Percentiles rank a stretch among this genome's conserved stretches.
Conservation (phyloP, 2,797 vertebrate species). For the Nothura maculosa region DNA sequence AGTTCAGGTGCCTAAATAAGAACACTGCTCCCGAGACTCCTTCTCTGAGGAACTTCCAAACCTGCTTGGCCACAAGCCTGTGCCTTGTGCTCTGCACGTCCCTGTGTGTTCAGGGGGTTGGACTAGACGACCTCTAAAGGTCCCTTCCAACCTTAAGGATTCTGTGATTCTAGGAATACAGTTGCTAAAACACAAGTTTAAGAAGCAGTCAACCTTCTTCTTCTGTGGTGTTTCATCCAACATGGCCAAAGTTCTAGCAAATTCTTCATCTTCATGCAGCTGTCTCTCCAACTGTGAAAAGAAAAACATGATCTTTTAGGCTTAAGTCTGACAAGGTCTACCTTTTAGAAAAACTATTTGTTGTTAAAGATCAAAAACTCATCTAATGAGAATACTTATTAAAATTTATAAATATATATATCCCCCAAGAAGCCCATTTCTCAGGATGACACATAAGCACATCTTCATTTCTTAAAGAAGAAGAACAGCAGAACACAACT, state of each 20-base stretch:
- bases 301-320: not conserved
- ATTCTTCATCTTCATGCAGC: conserved; percentile 94
- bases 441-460: not conserved
- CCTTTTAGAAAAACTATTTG: not conserved
- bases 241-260: conserved; percentile 94
- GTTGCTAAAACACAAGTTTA: not conserved
- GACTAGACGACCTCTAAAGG: too few relatives aligned
- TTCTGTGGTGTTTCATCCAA: conserved; percentile 88
- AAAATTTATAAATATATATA: too few relatives aligned
- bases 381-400: not conserved
- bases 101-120: too few relatives aligned
- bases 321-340: not conserved
- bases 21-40: not conserved
- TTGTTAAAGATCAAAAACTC: not conserved
- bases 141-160: too few relatives aligned
- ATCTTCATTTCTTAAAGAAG: not conserved
- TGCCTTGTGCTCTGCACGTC: too few relatives aligned
- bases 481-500: not conserved
- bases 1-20: not conserved
- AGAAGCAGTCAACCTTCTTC: conserved; percentile 87
- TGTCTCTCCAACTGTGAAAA: conserved; percentile 90
- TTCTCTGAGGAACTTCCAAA: too few relatives aligned
- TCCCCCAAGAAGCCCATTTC: not conserved
- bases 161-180: not conserved
- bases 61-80: too few relatives aligned